Conservation (phyloP, 1,140 invertebrate genomes). For the Megalopta genalis region DNA sequence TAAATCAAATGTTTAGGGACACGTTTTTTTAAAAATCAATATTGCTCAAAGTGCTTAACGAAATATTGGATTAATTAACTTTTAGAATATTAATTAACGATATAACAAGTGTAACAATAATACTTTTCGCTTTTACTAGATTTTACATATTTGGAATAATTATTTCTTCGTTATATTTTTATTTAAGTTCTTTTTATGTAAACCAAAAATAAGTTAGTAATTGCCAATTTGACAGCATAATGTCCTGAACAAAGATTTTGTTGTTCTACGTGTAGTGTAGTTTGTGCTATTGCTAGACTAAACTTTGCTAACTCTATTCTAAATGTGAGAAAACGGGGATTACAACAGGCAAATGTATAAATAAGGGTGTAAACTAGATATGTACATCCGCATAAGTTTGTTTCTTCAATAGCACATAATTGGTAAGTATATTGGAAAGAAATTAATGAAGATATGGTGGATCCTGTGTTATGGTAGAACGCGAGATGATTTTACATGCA, state of each 20-base stretch:
- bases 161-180: neutral
- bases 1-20: too few relatives aligned
- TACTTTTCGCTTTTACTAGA: too few relatives aligned
- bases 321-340: constrained; percentile 50
- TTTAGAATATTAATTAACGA: neutral
- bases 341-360: constrained; percentile 55
- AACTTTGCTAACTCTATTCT: constrained; percentile 64
- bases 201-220: neutral
- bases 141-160: too few relatives aligned
- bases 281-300: constrained; percentile 67
- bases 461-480: neutral
- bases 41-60: neutral
- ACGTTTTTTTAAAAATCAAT: too few relatives aligned
- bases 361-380: constrained; percentile 30
- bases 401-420: constrained; percentile 5
- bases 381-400: constrained; percentile 44
- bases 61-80: neutral
- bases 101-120: neutral
- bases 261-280: constrained; percentile 58
- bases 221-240: neutral
- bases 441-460: neutral
- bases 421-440: neutral
- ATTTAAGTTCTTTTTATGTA: neutral
- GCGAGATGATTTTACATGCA: neutral
- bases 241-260: constrained; percentile 9